Evolutionary conservation across 2,113 vertebrate species (phyloP), one percentile per base, ranked within the genome.

Genomic region (Bufo gargarizans): DNA sequence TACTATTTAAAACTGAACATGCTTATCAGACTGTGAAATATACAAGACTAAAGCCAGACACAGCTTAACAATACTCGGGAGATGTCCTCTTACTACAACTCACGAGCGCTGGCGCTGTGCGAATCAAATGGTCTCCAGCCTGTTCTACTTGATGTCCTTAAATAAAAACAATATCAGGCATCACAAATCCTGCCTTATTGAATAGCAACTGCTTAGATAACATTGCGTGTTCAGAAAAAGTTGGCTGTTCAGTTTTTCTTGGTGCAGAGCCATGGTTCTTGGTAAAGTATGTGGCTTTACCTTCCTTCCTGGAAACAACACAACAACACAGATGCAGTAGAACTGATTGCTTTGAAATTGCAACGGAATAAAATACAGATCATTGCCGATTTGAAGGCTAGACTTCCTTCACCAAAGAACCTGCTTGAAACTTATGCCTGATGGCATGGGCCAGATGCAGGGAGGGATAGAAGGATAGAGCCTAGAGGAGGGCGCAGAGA

Each of bases 11-110:
- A 85, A 61, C 84, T 77, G 53, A 49, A 47, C 69, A 76, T 77
- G 84, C 84, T 85, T 85, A 85, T 77, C 84, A 85, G 84, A 85
- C 84, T 85, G 84, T 85, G 71, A 85, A 85, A 76, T 61, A 77
- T 14, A 61, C 71, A 85, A 76, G 69, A 76, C 71, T 76, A 69
- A 82, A 45, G 47, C 22, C 83, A 85, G 84, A 85, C 84, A 77
- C 71, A 45, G 84, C 71, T 47, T 47, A 76, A 76, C 84, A 85
- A 76, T 85, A 85, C 84, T 58, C 20, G 63, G 72, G 71, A 61
- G 14, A 61, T 45, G 53, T 33, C 59, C 53, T 33, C 53, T 20
- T 56, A 43, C 47, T 84, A n/a, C 16, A 85, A 58, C 33, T 20
- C 83, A 77, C 71, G 63, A 63, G 33, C 33, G 55, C 33, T 47